Percentiles rank a stretch among this genome's conserved stretches.
These are phyloP conservation scores for Falco concolor DNA, from an alignment of 2,797 vertebrate genomes.

Conservation along the genomic window DNA sequence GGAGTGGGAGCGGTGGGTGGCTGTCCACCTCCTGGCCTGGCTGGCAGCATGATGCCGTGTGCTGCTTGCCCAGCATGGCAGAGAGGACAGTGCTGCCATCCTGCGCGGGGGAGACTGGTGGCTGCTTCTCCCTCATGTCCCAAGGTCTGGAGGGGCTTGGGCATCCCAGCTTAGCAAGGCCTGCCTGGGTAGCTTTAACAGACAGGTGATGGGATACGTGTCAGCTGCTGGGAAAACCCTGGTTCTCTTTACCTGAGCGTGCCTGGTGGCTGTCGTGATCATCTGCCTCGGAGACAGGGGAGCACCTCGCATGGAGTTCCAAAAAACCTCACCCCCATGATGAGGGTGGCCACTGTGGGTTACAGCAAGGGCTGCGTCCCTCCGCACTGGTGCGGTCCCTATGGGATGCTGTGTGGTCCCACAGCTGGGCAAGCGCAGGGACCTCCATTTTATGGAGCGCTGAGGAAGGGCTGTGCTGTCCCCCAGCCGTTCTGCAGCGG, in stretches of 20 bases:
- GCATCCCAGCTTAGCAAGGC: background rate
- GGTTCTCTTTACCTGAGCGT: background rate
- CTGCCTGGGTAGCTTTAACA: background rate
- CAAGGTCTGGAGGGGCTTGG: background rate
- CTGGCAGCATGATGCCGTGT: background rate
- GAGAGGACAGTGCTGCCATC: background rate
- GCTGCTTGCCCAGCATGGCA: background rate
- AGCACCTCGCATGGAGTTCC: background rate
- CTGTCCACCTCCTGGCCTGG: background rate
- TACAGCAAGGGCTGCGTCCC: background rate
- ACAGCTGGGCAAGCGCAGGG: background rate
- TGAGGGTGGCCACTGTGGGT: fast-evolving
- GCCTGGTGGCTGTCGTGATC: fast-evolving
- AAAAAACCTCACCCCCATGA: background rate
- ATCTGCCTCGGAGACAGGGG: background rate
- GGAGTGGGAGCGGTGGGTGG: fast-evolving
- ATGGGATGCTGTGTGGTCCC: background rate
- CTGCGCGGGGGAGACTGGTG: fast-evolving
- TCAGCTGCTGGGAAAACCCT: background rate
- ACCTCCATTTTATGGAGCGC: background rate
- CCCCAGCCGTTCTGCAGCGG: background rate
- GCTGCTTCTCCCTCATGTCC: fast-evolving
- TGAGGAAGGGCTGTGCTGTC: background rate
- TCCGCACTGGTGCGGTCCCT: fast-evolving
- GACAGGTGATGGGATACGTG: background rate